Percentiles rank a stretch among this genome's conserved stretches.
phyloP scores from a whole-genome alignment of 35 echinoderm and acorn worm species.

The Acanthaster planci region DNA sequence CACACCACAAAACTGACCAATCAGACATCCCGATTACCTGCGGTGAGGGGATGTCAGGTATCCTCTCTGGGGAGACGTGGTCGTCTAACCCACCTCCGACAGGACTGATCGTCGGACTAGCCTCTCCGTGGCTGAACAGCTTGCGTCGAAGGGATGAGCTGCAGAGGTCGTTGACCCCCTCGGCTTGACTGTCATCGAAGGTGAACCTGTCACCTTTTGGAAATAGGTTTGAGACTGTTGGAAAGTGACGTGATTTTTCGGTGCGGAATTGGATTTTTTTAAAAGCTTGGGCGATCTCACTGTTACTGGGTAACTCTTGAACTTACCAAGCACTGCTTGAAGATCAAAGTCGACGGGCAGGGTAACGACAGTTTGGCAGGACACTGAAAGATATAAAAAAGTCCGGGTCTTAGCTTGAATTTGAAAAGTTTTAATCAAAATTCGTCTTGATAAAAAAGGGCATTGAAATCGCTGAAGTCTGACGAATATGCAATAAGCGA shows the following conservation, averaged over 20 bases:
- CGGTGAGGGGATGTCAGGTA: neutral
- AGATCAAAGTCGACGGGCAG: slow-evolving; percentile 55
- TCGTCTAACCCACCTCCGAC: neutral
- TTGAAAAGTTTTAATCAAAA: neutral
- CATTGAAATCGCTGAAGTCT: no score
- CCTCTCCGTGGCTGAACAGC: slow-evolving; percentile 4
- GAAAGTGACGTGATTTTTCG: neutral
- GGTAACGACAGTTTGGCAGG: slow-evolving; percentile 46
- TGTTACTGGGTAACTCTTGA: neutral
- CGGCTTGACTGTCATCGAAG: neutral
- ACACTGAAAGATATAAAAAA: slow-evolving; percentile 36
- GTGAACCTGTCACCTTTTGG: neutral
- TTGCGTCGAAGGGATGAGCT: neutral
- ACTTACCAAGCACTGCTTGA: slow-evolving; percentile 54
- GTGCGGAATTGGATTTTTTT: no score
- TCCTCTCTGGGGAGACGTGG: neutral
- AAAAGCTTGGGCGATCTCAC: no score
- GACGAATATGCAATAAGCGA: no score
- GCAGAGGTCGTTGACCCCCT: neutral
- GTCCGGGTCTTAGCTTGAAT: neutral
- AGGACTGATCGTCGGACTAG: neutral
- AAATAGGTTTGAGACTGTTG: neutral
- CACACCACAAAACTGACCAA: no score
- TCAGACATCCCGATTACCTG: neutral
- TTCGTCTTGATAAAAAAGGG: no score